Evolutionary conservation across 2,888 invertebrate genomes (phyloP), one percentile per base, ranked within the genome.

Genomic region (Ornithoptera priamus): DNA sequence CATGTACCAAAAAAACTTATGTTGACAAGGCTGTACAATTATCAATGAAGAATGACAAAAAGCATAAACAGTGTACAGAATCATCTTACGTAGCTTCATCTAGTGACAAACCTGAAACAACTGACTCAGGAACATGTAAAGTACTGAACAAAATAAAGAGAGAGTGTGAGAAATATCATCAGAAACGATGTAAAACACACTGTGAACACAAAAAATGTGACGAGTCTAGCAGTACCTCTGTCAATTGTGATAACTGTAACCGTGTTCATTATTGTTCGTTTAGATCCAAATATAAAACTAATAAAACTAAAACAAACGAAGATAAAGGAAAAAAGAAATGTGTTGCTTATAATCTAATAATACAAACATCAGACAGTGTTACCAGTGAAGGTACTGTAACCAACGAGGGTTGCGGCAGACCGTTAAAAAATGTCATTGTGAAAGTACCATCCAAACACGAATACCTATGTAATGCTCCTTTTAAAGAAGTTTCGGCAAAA

Each of bases 311-410:
- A 75, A 71, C 74, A 3, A 75, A 72, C 1, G 73, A 74, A 5
- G 90, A 90, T 12, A 90, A 87, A 70, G 30, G 75, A 0, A 85
- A 83, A 69, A 89, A 88, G 71, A 89, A 87, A 75, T 84, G 89
- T 61, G 81, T 92, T 0, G 92, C 92, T 12, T 92, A 92, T 75
- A 92, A 92, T 74, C 78, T 92, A 60, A 89, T 92, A n/a, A 79
- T 92, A 65, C 90, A 92, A 74, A 87, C 90, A 12, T 90, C 92
- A 0, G 92, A 92, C 56, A 90, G 90, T 71, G 72, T 90, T 73
- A 71, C 86, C 1, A 87, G 88, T 68, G 90, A 91, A 67, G 89
- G 89, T 42, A 76, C 81, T 0, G 68, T 75, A 5, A 77, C 76
- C 53, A 76, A 78, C 22, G 80, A 80, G 36, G 77, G 74, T 57